Conservation (phyloP, 2,888 invertebrate genomes). For the Drosophila helvetica region DNA sequence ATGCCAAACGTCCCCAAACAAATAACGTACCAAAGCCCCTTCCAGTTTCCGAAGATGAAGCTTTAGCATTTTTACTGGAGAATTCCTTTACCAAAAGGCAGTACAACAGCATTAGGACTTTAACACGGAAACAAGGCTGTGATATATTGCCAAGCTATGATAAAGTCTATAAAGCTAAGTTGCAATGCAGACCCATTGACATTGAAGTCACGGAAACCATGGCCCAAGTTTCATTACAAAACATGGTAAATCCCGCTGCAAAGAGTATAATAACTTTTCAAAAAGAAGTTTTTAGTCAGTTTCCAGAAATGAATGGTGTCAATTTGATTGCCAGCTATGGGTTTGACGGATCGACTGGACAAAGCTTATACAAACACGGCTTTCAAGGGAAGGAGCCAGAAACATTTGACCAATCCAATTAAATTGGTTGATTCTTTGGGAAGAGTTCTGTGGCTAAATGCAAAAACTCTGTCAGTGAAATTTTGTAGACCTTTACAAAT, state of each 20-base stretch:
- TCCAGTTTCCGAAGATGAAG: constrained; percentile 1
- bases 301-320: not conserved
- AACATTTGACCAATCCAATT: no score
- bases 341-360: no score
- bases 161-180: not conserved
- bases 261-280: constrained; percentile 6
- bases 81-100: not conserved
- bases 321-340: no score
- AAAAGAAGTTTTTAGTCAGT: not conserved
- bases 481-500: no score
- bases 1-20: no score
- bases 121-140: no score
- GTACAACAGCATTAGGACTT: constrained; percentile 1
- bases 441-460: no score
- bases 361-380: no score
- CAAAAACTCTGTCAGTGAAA: no score
- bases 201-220: not conserved
- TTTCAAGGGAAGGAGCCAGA: no score
- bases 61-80: not conserved
- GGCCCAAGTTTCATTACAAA: constrained; percentile 6
- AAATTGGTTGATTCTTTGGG: no score
- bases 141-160: no score
- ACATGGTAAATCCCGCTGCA: constrained; percentile 6
- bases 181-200: not conserved
- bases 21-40: not conserved